Base-by-base conservation (phyloP, 1,140 invertebrate species). In the Drosophila grimshawi region DNA sequence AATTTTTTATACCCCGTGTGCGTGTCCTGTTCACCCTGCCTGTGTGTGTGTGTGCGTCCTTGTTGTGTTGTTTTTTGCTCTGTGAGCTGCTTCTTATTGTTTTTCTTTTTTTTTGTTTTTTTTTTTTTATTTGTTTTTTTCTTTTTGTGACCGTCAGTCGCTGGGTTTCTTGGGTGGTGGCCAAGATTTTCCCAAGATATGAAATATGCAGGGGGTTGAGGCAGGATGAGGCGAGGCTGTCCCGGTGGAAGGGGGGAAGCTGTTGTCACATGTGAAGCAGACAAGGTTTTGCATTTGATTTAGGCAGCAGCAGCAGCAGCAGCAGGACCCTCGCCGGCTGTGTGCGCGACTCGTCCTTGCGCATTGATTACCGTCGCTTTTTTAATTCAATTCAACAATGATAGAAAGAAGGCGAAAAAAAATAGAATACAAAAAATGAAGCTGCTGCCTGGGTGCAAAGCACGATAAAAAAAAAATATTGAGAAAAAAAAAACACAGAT, bases 181-280 rank as follows among this genome's bases (percentile, higher is more conserved):
- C 83, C 90, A 86, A 92, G 83, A 92, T 91, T 92, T 92, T 92
- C 90, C 86, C 90, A 92, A 86, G 90, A 86, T 88, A 81, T 78
- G 80, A 86, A 67, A 56, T 56, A 39, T 71, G 68, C 66, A 65
- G 11, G 41, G 55, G 55, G 10, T n/a, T 41, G 60, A 49, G 56
- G 41, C 19, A 45, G 52, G 27, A 35, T 6, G 33, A 19, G 45
- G 37, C n/a, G 30, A 11, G 8, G 10, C 11, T 19, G 33, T 10
- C 55, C 48, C 37, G 27, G 41, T 51, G 52, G 57, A 51, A 10
- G 39, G 35, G 51, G 72, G 63, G 57, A 49, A 73, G 59, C 51
- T 56, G 68, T 63, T 83, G 83, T 88, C 83, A 86, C 83, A 86
- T 86, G 80, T 88, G 83, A 83, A 66, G 80, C 80, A 74, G 81